Conservation (phyloP, 1,140 invertebrate species). For the Hylaeus volcanicus region DNA sequence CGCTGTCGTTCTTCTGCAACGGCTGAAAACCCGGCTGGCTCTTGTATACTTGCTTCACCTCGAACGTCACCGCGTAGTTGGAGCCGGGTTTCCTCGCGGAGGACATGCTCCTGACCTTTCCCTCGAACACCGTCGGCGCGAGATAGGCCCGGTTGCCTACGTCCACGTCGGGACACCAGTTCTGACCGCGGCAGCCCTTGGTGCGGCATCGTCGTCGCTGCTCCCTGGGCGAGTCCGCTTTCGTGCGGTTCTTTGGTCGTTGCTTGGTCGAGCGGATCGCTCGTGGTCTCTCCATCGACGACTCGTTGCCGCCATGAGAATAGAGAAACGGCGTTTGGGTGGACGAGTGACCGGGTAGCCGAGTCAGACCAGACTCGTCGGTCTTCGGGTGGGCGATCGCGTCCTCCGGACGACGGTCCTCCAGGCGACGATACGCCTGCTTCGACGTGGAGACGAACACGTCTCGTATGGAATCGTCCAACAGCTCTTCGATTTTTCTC, state of each 20-base stretch:
- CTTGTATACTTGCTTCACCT: conserved; percentile 84
- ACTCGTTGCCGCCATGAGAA: conserved; percentile 15
- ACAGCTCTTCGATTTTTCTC: neutral
- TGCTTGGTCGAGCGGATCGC: conserved; percentile 62
- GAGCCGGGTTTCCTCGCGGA: conserved; percentile 80
- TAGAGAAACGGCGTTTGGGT: conserved; percentile 47
- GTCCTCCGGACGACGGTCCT: conserved; percentile 1
- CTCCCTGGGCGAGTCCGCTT: conserved; percentile 72
- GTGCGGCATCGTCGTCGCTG: conserved; percentile 73
- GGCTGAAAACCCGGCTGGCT: conserved; percentile 81
- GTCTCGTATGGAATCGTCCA: conserved; percentile 34
- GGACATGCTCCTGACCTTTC: conserved; percentile 84
- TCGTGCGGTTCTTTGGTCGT: conserved; percentile 70
- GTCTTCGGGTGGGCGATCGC: conserved; percentile 21
- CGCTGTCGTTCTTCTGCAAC: conserved; percentile 80
- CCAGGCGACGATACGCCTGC: neutral
- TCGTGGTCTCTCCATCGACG: conserved; percentile 57
- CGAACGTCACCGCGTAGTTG: conserved; percentile 85
- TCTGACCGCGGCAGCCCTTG: conserved; percentile 71
- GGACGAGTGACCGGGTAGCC: conserved; percentile 57
- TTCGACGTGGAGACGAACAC: conserved; percentile 37
- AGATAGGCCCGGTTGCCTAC: conserved; percentile 83
- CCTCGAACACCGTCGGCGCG: conserved; percentile 84
- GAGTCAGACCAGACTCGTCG: conserved; percentile 44
- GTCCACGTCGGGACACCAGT: conserved; percentile 83